These are phyloP conservation scores for Babyrousa celebensis DNA, from an alignment of 2,797 vertebrate species.

Conservation along the genomic window DNA sequence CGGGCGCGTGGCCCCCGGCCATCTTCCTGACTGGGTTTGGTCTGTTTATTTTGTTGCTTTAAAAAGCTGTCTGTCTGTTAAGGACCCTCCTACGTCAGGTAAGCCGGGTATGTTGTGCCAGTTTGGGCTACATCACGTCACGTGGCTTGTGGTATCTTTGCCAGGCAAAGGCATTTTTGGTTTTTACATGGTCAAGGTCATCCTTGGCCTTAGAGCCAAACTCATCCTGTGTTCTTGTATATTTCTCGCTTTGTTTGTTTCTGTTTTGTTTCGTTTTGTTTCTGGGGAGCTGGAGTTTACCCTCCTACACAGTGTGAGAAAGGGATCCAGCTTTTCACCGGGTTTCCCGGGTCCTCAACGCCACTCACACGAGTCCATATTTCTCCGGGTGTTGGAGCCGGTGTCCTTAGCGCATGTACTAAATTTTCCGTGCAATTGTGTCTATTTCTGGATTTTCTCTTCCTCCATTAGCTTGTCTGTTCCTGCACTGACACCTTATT, in stretches of 20 bases:
- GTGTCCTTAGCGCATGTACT: rapidly evolving
- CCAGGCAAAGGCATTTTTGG: rapidly evolving
- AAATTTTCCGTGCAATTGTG: rapidly evolving
- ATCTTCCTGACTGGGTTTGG: no score
- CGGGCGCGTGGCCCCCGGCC: rapidly evolving
- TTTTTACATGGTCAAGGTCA: rapidly evolving
- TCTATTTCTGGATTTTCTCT: rapidly evolving
- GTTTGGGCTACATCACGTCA: rapidly evolving
- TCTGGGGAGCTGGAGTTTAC: background rate
- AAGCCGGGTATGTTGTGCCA: rapidly evolving
- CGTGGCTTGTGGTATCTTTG: rapidly evolving
- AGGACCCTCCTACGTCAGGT: rapidly evolving
- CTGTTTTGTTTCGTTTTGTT: background rate
- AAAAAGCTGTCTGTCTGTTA: rapidly evolving
- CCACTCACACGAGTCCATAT: rapidly evolving
- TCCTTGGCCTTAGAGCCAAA: rapidly evolving
- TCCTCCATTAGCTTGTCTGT: background rate
- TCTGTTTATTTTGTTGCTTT: background rate
- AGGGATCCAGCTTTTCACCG: rapidly evolving
- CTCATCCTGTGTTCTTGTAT: rapidly evolving
- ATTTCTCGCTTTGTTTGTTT: no score
- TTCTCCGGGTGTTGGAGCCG: rapidly evolving
- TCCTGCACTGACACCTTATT: rapidly evolving
- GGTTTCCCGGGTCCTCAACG: rapidly evolving
- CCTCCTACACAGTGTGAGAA: rapidly evolving